These are phyloP conservation scores for Nanorana parkeri DNA, from an alignment of 2,113 vertebrate genomes.

Conservation along the genomic window DNA sequence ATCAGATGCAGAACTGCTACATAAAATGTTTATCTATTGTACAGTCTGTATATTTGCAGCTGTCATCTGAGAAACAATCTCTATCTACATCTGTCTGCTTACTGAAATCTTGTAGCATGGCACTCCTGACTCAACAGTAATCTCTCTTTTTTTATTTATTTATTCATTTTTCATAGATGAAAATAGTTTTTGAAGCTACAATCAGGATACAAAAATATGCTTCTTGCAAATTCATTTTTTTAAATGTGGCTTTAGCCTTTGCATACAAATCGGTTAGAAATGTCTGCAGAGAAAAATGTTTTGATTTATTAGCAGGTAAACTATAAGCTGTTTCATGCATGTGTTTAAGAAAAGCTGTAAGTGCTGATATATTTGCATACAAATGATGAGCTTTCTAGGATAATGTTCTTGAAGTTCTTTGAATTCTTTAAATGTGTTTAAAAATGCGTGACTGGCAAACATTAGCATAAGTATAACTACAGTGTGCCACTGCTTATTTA, in stretches of 20 bases:
- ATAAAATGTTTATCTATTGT: slow-evolving; percentile 32
- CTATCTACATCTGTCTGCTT: slow-evolving; percentile 24
- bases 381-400: too few relatives aligned
- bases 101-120: slow-evolving; percentile 19
- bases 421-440: too few relatives aligned
- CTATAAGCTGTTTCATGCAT: too few relatives aligned
- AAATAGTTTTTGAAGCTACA: background rate
- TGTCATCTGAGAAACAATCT: slow-evolving; percentile 29
- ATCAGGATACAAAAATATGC: slow-evolving; percentile 10
- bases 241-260: background rate
- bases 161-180: slow-evolving; percentile 5
- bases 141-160: background rate
- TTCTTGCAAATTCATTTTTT: background rate
- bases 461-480: too few relatives aligned
- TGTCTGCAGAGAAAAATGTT: too few relatives aligned
- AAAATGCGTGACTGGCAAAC: too few relatives aligned
- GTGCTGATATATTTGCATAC: too few relatives aligned
- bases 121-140: slow-evolving; percentile 8
- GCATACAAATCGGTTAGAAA: too few relatives aligned
- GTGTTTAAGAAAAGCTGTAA: too few relatives aligned
- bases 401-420: too few relatives aligned
- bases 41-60: slow-evolving; percentile 34
- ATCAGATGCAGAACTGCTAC: slow-evolving; percentile 37
- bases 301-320: too few relatives aligned
- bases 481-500: too few relatives aligned